These are phyloP conservation scores for Stichodactyla mertensii DNA, from an alignment of 64 coral and sea anemone genomes.

Conservation along the genomic window DNA sequence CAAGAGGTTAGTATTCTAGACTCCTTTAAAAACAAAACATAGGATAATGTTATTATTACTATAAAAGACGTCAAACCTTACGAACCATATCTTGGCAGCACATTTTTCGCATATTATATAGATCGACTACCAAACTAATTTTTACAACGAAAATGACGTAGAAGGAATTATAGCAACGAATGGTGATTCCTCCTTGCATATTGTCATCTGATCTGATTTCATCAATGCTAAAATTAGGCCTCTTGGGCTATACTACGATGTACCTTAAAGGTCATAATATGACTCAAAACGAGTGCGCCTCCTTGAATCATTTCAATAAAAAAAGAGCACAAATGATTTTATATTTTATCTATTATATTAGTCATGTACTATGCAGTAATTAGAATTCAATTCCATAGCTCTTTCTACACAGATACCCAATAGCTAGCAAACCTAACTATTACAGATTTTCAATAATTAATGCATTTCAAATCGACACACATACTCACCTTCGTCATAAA, in stretches of 20 bases:
- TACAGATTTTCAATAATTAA: slow-evolving; percentile 9
- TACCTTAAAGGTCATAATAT: too few relatives aligned
- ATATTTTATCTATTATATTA: not conserved
- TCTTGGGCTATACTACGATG: too few relatives aligned
- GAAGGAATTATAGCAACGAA: not conserved
- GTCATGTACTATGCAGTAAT: not conserved
- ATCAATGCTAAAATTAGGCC: not conserved
- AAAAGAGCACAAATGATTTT: too few relatives aligned
- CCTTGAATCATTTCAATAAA: too few relatives aligned
- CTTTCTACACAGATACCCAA: not conserved
- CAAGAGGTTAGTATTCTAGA: not conserved
- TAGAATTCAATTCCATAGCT: not conserved
- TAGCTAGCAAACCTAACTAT: not conserved
- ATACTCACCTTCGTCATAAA: slow-evolving; percentile 1
- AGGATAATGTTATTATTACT: not conserved
- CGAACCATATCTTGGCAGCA: too few relatives aligned
- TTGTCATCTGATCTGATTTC: not conserved
- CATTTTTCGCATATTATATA: not conserved
- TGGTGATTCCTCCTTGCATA: not conserved
- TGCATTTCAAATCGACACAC: not conserved
- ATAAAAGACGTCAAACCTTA: not conserved
- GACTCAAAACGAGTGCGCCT: too few relatives aligned
- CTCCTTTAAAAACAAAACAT: not conserved
- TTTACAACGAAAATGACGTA: not conserved
- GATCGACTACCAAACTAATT: not conserved